A percentile compares a stretch with the other conserved stretches of the same genome.
phyloP scores from a whole-genome alignment of 2,113 vertebrate genomes.

The Camelus dromedarius region DNA sequence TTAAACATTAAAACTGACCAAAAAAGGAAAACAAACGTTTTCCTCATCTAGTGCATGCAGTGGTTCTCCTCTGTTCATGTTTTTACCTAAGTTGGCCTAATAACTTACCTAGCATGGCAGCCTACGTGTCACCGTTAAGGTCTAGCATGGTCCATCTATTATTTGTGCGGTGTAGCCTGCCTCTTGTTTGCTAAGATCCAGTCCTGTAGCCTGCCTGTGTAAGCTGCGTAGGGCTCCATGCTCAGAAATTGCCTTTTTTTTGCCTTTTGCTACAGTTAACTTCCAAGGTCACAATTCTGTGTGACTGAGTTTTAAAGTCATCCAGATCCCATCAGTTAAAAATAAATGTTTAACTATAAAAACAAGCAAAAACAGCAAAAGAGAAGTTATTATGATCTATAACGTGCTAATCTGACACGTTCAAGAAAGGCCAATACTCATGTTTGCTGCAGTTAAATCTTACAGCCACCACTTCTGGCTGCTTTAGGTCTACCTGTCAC shows the following conservation, averaged over 20 bases:
- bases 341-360: background rate
- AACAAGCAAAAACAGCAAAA: background rate
- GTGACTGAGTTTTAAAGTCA: background rate
- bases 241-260: background rate
- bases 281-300: background rate
- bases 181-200: background rate
- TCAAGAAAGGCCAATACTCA: background rate
- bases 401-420: background rate
- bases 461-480: background rate
- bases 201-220: rapidly evolving
- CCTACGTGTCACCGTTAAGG: background rate
- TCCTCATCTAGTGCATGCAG: background rate
- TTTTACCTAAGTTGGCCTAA: background rate
- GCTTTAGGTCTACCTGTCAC: background rate
- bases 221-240: background rate
- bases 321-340: background rate
- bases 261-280: background rate
- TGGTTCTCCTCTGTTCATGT: background rate
- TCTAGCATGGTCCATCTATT: rapidly evolving
- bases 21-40: background rate
- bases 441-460: background rate
- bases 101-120: background rate
- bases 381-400: background rate
- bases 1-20: background rate
- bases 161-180: background rate